Evolutionary conservation across 2,113 vertebrate genomes (phyloP).

Genomic region (Hystrix brachyura): DNA sequence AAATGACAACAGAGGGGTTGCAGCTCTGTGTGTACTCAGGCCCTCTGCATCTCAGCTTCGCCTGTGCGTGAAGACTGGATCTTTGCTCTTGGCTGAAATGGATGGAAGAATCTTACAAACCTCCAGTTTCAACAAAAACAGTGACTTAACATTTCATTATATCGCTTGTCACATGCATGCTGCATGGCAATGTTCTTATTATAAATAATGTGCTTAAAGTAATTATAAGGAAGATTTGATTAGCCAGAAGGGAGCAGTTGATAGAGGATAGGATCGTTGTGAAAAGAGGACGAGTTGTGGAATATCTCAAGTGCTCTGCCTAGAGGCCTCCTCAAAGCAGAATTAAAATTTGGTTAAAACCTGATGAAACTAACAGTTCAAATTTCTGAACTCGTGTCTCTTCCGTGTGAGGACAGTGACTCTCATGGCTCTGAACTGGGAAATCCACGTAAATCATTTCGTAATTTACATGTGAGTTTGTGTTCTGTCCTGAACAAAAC

Average conservation of each 20-base stretch:
- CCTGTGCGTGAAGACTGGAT: neutral
- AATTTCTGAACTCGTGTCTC: neutral
- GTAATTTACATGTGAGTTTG: neutral
- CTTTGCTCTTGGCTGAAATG: neutral
- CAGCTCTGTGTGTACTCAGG: neutral
- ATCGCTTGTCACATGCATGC: neutral
- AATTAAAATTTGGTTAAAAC: slow-evolving; percentile 32
- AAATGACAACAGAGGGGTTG: neutral
- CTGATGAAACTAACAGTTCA: slow-evolving; percentile 28
- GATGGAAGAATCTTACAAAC: neutral
- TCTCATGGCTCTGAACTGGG: neutral
- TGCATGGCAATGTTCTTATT: neutral
- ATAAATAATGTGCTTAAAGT: neutral
- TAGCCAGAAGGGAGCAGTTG: slow-evolving; percentile 4
- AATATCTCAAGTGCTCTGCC: neutral
- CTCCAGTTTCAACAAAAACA: neutral
- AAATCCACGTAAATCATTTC: neutral
- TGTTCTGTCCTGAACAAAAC: neutral
- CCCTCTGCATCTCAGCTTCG: neutral
- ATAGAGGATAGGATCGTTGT: neutral
- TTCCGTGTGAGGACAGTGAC: neutral
- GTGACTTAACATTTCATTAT: neutral
- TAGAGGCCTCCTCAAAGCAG: neutral
- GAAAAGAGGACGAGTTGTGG: neutral
- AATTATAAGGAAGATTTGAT: neutral